Base-by-base conservation (phyloP, 1,140 invertebrate genomes). In the Drosophila dunni region DNA sequence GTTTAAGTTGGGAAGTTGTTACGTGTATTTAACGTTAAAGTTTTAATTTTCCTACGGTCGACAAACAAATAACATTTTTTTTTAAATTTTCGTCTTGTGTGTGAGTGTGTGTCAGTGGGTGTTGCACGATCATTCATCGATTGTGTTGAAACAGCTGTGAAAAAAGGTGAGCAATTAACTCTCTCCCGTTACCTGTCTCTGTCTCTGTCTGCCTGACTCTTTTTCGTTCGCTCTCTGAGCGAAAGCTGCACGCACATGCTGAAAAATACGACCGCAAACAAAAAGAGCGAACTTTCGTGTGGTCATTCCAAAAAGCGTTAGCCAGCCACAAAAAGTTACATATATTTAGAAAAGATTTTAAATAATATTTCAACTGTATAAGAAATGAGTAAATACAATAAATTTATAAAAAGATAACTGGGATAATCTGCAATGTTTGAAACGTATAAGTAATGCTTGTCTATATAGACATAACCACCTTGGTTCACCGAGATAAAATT, bases 231-330 rank as follows among this genome's bases (percentile, higher is more conserved):
- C 50, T 46, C 42, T 46, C 42, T 64, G 42, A 71, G 61, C 61
- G 62, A 71, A 71, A 65, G 50, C 68, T 65, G 36, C 11, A 56
- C 53, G 53, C 68, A 63, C 48, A 54, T 69, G 64, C 20, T 50
- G 10, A 17, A 15, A 38, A 70, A 7, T 3, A 8, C 10, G 10
- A 46, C 48, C 20, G 45, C 24, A 38, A 45, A 45, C 17, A 34
- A 36, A 13, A 38, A 51, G 15, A 44, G 46, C 15, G 3, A 24
- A 50, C 15, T 15, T 13, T 66, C 17, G 2, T 9, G 15, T 7
- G 38, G 33, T n/a, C 24, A 8, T 64, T 63, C 60, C 33, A 11
- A 46, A 10, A 54, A 29, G 0, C 20, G 1, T 64, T 56, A 33
- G 50, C 40, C 60, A 48, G 42, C 6, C 0, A 2, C 24, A 29